Percentiles rank a stretch among this genome's conserved stretches.
phyloP scores from a whole-genome alignment of 2,113 vertebrate species.

The Himantopus leucocephalus region DNA sequence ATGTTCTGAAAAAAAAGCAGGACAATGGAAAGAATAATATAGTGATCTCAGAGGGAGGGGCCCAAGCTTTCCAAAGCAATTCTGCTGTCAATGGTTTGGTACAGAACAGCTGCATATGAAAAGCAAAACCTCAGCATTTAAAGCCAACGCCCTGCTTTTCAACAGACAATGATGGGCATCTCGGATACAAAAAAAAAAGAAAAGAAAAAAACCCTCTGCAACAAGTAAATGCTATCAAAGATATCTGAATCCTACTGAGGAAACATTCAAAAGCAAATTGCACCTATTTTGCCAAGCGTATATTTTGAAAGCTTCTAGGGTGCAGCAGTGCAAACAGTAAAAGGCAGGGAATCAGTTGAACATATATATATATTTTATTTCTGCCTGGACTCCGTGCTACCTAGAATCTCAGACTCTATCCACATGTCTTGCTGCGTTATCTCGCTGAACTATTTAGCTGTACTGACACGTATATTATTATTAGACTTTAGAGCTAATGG shows the following conservation, averaged over 20 bases:
- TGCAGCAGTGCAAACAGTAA: background rate
- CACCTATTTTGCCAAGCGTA: background rate
- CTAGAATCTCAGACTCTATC: background rate
- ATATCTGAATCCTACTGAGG: background rate
- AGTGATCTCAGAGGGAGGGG: conserved; percentile 66
- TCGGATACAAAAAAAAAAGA: background rate
- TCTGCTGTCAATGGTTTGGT: conserved; percentile 57
- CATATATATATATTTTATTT: background rate
- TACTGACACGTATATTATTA: conserved; percentile 37
- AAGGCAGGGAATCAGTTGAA: background rate
- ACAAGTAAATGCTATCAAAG: conserved; percentile 8
- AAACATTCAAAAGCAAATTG: conserved; percentile 5
- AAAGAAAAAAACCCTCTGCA: background rate
- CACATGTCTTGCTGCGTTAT: conserved; percentile 17
- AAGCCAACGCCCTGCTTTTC: conserved; percentile 57
- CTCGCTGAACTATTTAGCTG: conserved; percentile 29
- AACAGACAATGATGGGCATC: conserved; percentile 54
- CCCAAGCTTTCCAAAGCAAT: conserved; percentile 60
- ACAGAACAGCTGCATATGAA: conserved; percentile 54
- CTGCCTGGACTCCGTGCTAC: background rate
- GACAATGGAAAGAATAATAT: conserved; percentile 64
- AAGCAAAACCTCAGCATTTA: conserved; percentile 66
- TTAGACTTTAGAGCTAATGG: conserved; percentile 23
- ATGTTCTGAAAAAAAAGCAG: conserved; percentile 32
- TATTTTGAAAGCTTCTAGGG: background rate